phyloP scores from a whole-genome alignment of 2,888 invertebrate species.

The Tridacna crocea region DNA sequence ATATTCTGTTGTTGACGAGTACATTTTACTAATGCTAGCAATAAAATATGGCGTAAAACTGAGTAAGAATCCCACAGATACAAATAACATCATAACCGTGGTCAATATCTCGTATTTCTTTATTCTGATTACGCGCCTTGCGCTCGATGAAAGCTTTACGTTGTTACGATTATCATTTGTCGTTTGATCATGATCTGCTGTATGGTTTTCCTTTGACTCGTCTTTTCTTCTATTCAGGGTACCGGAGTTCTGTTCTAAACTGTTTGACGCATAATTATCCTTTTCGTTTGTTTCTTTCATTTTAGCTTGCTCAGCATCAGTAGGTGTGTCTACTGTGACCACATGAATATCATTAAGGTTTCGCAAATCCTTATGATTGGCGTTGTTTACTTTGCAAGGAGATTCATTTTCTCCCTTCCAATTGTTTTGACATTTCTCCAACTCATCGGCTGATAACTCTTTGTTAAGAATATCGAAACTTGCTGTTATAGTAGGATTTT shows the following conservation, averaged over 20 bases:
- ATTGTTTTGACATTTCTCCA: too few species aligned
- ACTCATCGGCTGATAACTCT: too few species aligned
- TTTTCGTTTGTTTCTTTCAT: neutral
- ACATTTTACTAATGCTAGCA: neutral
- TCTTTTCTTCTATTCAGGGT: too few species aligned
- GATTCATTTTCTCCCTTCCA: too few species aligned
- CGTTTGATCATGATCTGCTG: neutral
- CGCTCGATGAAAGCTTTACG: neutral
- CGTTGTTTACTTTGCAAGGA: too few species aligned
- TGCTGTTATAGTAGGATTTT: too few species aligned
- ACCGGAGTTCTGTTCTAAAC: too few species aligned
- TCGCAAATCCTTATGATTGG: too few species aligned
- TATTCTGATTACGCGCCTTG: neutral
- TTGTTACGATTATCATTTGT: neutral
- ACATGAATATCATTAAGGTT: neutral
- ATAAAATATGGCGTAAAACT: conserved; percentile 13
- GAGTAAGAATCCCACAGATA: neutral
- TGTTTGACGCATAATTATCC: neutral
- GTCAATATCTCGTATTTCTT: conserved; percentile 4
- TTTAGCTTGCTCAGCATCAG: neutral
- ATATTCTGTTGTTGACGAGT: neutral
- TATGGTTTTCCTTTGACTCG: neutral
- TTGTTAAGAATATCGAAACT: too few species aligned
- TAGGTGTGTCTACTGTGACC: neutral
- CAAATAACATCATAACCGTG: conserved; percentile 13